phyloP scores from a whole-genome alignment of 2,797 vertebrate genomes.

The Falco cherrug region DNA sequence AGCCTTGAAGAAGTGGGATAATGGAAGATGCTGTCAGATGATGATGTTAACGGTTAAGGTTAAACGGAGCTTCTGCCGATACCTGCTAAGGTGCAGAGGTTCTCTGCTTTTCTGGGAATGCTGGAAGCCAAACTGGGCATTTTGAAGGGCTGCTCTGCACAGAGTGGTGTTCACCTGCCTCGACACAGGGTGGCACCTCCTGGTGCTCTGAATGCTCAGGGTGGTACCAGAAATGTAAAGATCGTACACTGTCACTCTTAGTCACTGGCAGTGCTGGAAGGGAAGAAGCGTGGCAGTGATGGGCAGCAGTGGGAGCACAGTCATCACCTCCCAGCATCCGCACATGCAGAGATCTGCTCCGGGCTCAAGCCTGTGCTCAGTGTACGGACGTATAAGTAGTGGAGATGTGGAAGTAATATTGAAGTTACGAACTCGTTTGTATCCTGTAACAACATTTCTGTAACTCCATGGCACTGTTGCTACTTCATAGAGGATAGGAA shows the following conservation, averaged over 20 bases:
- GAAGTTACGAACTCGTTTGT: background rate
- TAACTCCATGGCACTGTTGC: background rate
- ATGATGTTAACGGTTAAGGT: background rate
- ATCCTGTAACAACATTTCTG: background rate
- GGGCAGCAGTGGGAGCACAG: background rate
- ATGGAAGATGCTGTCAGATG: background rate
- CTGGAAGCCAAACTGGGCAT: background rate
- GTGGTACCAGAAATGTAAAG: accelerated
- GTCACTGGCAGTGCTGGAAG: background rate
- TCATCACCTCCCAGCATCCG: background rate
- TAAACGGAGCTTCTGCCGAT: background rate
- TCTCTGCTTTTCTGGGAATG: background rate
- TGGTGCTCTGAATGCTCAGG: background rate
- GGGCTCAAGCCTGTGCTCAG: background rate
- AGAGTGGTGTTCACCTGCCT: background rate
- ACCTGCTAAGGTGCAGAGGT: background rate
- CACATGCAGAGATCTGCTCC: background rate
- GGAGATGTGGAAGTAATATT: background rate
- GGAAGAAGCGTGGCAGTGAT: accelerated
- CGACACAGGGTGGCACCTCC: background rate
- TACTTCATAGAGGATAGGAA: background rate
- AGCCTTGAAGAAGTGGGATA: background rate
- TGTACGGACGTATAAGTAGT: background rate
- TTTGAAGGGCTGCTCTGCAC: background rate
- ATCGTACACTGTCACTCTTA: background rate